Evolutionary conservation across 1,140 invertebrate genomes (phyloP).

Genomic region (Meloidogyne floridensis): DNA sequence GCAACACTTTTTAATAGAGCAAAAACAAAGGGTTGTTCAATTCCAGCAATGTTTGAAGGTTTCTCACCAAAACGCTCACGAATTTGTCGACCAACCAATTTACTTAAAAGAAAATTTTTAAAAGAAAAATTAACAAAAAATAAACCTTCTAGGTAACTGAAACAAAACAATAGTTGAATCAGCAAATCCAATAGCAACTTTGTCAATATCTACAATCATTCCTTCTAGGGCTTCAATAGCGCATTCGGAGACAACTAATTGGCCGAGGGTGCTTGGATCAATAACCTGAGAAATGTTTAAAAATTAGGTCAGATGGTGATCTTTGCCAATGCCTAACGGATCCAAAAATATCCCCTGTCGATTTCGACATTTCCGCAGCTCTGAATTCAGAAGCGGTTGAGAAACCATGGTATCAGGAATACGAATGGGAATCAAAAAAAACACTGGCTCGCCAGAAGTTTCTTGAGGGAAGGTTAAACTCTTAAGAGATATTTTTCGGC

Average conservation of each 20-base stretch:
- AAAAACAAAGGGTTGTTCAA: slow-evolving; percentile 62
- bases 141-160: slow-evolving; percentile 59
- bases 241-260: slow-evolving; percentile 76
- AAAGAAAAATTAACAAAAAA: slow-evolving; percentile 7
- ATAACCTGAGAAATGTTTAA: slow-evolving; percentile 73
- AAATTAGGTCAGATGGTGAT: no score
- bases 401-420: no score
- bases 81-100: slow-evolving; percentile 49
- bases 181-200: slow-evolving; percentile 59
- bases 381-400: no score
- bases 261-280: slow-evolving; percentile 84
- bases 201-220: slow-evolving; percentile 76
- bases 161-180: slow-evolving; percentile 62
- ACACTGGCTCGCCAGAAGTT: slow-evolving; percentile 89
- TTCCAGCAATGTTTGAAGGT: slow-evolving; percentile 39
- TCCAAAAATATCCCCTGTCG: no score
- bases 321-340: slow-evolving; percentile 10
- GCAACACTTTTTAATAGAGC: slow-evolving; percentile 51
- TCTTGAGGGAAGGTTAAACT: slow-evolving; percentile 84
- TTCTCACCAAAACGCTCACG: slow-evolving; percentile 55
- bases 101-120: slow-evolving; percentile 39
- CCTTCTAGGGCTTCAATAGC: slow-evolving; percentile 74
- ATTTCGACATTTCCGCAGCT: no score
- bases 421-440: no score
- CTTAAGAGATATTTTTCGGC: slow-evolving; percentile 78